Evolutionary conservation across 2,888 invertebrate genomes (phyloP).

Genomic region (Drosophila neutralis): DNA sequence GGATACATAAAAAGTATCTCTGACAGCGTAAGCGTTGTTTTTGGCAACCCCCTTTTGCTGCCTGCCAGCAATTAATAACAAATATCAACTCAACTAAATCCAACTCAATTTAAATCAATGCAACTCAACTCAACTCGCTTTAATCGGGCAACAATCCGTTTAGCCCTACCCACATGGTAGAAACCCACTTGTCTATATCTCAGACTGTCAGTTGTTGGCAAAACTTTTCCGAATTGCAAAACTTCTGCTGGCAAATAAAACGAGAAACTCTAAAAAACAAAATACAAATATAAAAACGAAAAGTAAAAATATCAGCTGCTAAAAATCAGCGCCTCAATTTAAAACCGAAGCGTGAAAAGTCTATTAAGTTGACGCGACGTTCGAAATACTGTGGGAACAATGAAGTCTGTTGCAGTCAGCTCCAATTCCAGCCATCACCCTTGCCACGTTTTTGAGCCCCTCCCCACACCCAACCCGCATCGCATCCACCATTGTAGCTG

Average conservation of each 20-base stretch:
- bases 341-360: slow-evolving; percentile 79
- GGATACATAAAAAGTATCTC: slow-evolving; percentile 35
- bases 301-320: slow-evolving; percentile 60
- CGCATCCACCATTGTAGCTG: slow-evolving; percentile 33
- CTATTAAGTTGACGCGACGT: slow-evolving; percentile 70
- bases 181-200: slow-evolving; percentile 24
- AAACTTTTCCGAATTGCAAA: slow-evolving; percentile 68
- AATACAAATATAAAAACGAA: slow-evolving; percentile 4
- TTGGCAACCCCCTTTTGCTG: slow-evolving; percentile 65
- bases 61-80: slow-evolving; percentile 68
- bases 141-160: slow-evolving; percentile 35
- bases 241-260: slow-evolving; percentile 70
- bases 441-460: not conserved
- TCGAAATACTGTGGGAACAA: slow-evolving; percentile 73
- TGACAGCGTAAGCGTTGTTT: slow-evolving; percentile 46
- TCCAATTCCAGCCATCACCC: slow-evolving; percentile 40
- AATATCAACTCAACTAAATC: slow-evolving; percentile 49
- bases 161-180: slow-evolving; percentile 11
- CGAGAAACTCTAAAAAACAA: slow-evolving; percentile 30
- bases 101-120: slow-evolving; percentile 40
- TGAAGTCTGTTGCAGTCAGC: slow-evolving; percentile 73
- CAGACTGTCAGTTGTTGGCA: slow-evolving; percentile 34
- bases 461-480: not conserved
- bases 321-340: slow-evolving; percentile 78
- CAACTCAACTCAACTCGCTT: slow-evolving; percentile 20